Base-by-base conservation (phyloP, 2,797 vertebrate genomes). In the Sebastes taczanowskii region DNA sequence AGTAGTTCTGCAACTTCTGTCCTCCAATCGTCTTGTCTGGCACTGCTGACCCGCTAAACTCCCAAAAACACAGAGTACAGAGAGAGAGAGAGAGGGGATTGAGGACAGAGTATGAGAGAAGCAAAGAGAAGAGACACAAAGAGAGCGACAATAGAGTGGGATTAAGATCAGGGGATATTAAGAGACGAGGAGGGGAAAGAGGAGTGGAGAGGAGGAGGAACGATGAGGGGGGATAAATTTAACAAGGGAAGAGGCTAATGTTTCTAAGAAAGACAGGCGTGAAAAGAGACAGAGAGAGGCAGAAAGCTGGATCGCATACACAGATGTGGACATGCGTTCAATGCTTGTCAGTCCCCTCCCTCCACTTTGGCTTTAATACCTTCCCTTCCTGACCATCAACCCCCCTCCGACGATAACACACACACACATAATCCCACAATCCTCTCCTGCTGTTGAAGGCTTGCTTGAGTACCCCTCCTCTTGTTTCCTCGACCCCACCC, bases 361-460 rank as follows among this genome's bases (percentile, higher is more conserved):
- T 90, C 81, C 56, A 60, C 81, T 77, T 83, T 53, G 87, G 81
- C 82, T 95, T 94, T 93, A 94, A 93, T 92, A 90, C 91, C 82
- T 77, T 86, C 82, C 76, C 74, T 77, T 68, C 78, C 78, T 62
- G 64, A 63, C 78, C 70, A 64, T 29, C 34, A 18, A 11, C 55
- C 71, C 74, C 56, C 77, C 67, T 23, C 61, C 14, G 22, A 42
- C 75, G 77, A 84, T 82, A 74, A 72, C 35, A 82, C 63, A 77
- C 62, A 65, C 71, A 82, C 61, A 85, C 35, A 84, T 93, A 96
- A 94, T 95, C 92, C 92, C 88, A 74, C 90, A 93, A 93, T 94
- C 91, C 93, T 89, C 85, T 89, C 91, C 91, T 90, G 88, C 87
- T 87, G 88, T 81, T 80, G 63, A 71, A 77, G 46, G 77, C 52